Evolutionary conservation across 64 coral and sea anemone genomes (phyloP).

Genomic region (Stichodactyla helianthus): DNA sequence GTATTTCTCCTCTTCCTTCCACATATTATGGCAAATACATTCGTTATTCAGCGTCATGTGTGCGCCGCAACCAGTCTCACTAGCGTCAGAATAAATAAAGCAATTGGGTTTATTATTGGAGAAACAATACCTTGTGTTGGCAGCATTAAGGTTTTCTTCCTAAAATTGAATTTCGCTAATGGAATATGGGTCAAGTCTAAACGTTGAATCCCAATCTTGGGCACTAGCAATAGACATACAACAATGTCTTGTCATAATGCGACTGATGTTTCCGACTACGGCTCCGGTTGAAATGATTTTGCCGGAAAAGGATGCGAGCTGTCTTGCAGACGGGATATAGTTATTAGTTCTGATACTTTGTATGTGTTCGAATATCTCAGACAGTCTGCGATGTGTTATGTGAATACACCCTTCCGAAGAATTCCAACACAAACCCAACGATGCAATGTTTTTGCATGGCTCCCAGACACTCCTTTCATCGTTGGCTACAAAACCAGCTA

Average conservation of each 20-base stretch:
- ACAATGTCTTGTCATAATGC: not conserved
- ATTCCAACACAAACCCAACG: constrained; percentile 31
- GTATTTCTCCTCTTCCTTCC: not conserved
- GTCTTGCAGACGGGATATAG: not conserved
- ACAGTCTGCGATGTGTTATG: constrained; percentile 6
- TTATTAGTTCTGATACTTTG: not conserved
- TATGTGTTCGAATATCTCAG: too few relatives aligned
- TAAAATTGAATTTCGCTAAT: constrained; percentile 35
- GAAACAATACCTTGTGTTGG: not conserved
- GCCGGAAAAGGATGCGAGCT: constrained; percentile 34
- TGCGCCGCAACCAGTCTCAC: constrained; percentile 32
- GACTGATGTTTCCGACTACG: constrained; percentile 1
- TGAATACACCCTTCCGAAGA: constrained; percentile 13
- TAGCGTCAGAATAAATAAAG: constrained; percentile 56
- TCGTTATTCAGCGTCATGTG: constrained; percentile 24
- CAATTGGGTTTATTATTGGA: not conserved
- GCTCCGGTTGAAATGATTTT: constrained; percentile 17
- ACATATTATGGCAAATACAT: constrained; percentile 25
- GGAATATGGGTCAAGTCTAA: constrained; percentile 42
- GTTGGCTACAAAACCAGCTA: constrained; percentile 23
- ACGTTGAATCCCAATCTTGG: constrained; percentile 40
- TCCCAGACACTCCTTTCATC: constrained; percentile 4
- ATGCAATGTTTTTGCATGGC: not conserved
- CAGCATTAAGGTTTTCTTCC: not conserved
- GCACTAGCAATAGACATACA: constrained; percentile 34